phyloP scores from a whole-genome alignment of 2,113 vertebrate species.

The Pao palembangensis region DNA sequence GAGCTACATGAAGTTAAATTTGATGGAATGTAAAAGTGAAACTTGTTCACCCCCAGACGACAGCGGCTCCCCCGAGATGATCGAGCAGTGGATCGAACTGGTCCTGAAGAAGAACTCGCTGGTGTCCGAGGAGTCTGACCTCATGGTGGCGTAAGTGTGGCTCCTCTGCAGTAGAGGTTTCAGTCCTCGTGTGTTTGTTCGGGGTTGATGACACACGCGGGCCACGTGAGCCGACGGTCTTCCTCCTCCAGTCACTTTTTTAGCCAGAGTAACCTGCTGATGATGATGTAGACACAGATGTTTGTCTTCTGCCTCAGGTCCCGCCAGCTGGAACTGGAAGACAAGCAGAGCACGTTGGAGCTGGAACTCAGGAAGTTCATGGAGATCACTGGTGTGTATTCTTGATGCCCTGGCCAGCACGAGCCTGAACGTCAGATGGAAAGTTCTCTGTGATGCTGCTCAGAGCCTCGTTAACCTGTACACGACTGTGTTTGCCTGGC shows the following conservation, averaged over 20 bases:
- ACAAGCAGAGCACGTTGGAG: constrained; percentile 87
- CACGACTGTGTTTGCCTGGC: constrained; percentile 4
- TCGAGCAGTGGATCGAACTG: constrained; percentile 84
- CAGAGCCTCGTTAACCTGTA: not conserved
- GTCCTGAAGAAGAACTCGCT: constrained; percentile 87
- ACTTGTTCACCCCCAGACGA: constrained; percentile 36
- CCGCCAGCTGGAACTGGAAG: constrained; percentile 86
- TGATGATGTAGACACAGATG: not conserved
- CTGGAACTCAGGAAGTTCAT: constrained; percentile 82
- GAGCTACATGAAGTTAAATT: no score
- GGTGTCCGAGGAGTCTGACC: constrained; percentile 88
- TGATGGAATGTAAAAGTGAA: no score
- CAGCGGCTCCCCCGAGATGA: constrained; percentile 64
- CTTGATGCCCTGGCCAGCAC: not conserved
- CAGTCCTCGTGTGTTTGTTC: constrained; percentile 8
- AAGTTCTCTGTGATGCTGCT: no score
- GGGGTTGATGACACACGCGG: not conserved
- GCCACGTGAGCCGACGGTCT: not conserved
- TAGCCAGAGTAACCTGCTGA: not conserved
- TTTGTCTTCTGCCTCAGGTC: constrained; percentile 70
- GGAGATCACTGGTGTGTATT: constrained; percentile 75
- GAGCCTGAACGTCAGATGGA: no score
- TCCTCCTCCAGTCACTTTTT: not conserved
- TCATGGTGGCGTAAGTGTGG: constrained; percentile 89
- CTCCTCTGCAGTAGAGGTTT: not conserved